Evolutionary conservation across 2,888 invertebrate species (phyloP).

Genomic region (Eupithecia insigniata): DNA sequence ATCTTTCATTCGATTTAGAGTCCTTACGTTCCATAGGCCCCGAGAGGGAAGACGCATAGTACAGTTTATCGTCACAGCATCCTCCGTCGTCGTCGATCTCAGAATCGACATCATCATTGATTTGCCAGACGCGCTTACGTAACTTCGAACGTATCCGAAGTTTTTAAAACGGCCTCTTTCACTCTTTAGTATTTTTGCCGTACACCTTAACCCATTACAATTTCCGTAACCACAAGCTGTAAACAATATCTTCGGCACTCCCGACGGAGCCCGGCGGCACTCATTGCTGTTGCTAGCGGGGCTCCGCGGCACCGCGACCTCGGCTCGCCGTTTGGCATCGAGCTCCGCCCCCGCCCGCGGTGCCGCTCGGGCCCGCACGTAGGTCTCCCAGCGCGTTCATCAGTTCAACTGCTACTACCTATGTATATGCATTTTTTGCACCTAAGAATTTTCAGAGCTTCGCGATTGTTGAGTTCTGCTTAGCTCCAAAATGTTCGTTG

Average conservation of each 20-base stretch:
- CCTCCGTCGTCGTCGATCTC: too few relatives aligned
- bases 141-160: conserved; percentile 3
- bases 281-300: not conserved
- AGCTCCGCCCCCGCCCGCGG: not conserved
- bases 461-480: not conserved
- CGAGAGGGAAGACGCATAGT: too few relatives aligned
- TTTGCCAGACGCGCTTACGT: conserved; percentile 8
- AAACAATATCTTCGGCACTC: not conserved
- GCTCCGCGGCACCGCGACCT: not conserved
- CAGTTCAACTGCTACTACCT: not conserved
- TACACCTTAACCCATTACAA: not conserved
- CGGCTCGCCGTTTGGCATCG: not conserved
- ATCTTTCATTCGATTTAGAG: too few relatives aligned
- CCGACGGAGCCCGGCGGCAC: not conserved
- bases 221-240: not conserved
- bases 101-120: too few relatives aligned
- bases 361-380: not conserved
- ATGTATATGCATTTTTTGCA: not conserved
- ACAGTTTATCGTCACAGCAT: too few relatives aligned
- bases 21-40: too few relatives aligned
- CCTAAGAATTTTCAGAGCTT: not conserved
- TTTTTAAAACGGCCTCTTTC: not conserved
- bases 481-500: not conserved
- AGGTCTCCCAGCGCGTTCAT: not conserved
- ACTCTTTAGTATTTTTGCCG: not conserved